Evolutionary conservation across 2,888 invertebrate species (phyloP).

Genomic region (Thymelicus lineola): DNA sequence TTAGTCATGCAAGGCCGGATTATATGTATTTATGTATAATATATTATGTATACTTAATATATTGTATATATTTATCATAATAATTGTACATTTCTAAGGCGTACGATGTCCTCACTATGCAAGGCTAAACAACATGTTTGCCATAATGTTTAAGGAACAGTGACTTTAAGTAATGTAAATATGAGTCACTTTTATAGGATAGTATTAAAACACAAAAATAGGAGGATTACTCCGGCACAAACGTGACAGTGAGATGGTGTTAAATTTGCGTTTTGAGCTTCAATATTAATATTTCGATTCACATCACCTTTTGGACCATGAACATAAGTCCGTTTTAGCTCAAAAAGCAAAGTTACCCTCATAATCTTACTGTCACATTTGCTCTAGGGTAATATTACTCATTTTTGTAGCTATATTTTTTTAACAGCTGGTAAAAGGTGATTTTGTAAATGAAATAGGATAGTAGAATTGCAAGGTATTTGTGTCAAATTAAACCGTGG

Average conservation of each 20-base stretch:
- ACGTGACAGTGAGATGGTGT: neutral
- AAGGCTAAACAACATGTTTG: slow-evolving; percentile 19
- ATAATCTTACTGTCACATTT: neutral
- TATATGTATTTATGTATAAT: neutral
- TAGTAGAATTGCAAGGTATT: neutral
- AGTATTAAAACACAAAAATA: neutral
- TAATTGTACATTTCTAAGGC: slow-evolving; percentile 17
- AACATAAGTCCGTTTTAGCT: no score
- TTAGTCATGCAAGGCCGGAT: no score
- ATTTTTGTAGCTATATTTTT: slow-evolving; percentile 9
- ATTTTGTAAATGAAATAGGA: neutral
- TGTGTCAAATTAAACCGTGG: neutral
- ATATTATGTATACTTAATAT: neutral
- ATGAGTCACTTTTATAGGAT: slow-evolving; percentile 23
- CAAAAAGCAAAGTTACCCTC: neutral
- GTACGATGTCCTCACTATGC: slow-evolving; percentile 24
- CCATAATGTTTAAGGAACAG: slow-evolving; percentile 16
- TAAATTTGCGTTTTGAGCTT: neutral
- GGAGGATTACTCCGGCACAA: neutral
- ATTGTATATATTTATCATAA: neutral
- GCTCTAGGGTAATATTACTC: neutral
- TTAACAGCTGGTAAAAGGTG: neutral
- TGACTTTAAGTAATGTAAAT: slow-evolving; percentile 25
- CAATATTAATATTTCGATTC: no score
- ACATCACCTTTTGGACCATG: neutral